These are phyloP conservation scores for Troides helena DNA, from an alignment of 2,888 invertebrate species.

Conservation along the genomic window DNA sequence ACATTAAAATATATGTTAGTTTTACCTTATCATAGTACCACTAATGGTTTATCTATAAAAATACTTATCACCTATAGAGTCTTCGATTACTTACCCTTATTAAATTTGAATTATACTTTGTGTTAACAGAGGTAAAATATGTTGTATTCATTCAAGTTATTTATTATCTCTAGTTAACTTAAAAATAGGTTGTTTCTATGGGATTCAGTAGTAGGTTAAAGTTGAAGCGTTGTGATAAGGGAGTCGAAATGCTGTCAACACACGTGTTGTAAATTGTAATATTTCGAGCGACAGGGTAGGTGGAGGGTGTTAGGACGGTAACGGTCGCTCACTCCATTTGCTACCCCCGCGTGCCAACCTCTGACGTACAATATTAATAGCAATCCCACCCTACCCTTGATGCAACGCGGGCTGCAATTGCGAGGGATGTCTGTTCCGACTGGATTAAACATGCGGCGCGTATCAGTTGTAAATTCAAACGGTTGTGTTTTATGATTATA, in stretches of 20 bases:
- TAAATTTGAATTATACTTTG: too few species aligned
- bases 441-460: not conserved
- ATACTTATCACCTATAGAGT: too few species aligned
- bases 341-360: constrained; percentile 48
- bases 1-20: too few species aligned
- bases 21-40: too few species aligned
- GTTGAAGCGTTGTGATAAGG: constrained; percentile 60
- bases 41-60: too few species aligned
- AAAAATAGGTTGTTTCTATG: not conserved
- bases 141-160: too few species aligned
- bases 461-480: constrained; percentile 5
- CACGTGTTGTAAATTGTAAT: constrained; percentile 73
- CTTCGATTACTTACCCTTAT: too few species aligned
- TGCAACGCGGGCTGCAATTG: constrained; percentile 32
- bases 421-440: constrained; percentile 9
- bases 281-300: constrained; percentile 62
- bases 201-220: constrained; percentile 37
- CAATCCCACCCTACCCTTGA: constrained; percentile 38
- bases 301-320: constrained; percentile 49
- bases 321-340: constrained; percentile 72
- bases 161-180: too few species aligned
- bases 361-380: constrained; percentile 43
- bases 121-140: too few species aligned
- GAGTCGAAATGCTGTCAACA: constrained; percentile 66
- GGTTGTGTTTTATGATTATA: not conserved